These are phyloP conservation scores for Pampusana beccarii DNA, from an alignment of 2,113 vertebrate genomes.

Conservation along the genomic window DNA sequence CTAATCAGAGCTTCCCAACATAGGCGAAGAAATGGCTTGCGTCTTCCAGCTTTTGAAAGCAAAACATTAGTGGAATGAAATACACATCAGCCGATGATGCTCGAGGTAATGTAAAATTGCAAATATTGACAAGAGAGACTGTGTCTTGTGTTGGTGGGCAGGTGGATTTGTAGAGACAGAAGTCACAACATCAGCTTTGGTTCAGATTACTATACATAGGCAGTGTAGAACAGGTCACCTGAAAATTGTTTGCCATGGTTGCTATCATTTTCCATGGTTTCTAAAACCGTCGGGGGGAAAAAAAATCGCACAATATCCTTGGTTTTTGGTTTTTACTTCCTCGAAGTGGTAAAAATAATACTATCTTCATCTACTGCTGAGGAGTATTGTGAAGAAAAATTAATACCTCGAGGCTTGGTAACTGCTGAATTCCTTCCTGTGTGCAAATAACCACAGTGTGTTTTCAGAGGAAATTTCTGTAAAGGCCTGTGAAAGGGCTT, in stretches of 20 bases:
- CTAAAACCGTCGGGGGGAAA: neutral
- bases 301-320: neutral
- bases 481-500: neutral
- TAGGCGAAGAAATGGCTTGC: conserved; percentile 1
- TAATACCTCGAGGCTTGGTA: neutral
- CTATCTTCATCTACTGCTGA: neutral
- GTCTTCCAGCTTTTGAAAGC: neutral
- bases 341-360: neutral
- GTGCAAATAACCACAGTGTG: neutral
- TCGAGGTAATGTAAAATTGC: conserved; percentile 28
- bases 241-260: neutral
- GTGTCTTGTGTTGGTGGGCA: neutral
- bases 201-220: neutral
- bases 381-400: neutral
- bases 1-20: neutral
- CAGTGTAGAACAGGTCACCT: neutral
- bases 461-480: neutral
- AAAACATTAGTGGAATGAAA: conserved; percentile 15
- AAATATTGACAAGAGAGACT: neutral
- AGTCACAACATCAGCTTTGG: neutral
- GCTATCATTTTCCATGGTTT: neutral
- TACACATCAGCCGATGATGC: neutral
- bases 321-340: neutral
- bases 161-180: neutral
- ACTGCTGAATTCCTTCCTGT: neutral